A percentile compares a stretch with the other conserved stretches of the same genome.
Conservation (phyloP, 1,140 invertebrate species). For the Drosophila obscura region DNA sequence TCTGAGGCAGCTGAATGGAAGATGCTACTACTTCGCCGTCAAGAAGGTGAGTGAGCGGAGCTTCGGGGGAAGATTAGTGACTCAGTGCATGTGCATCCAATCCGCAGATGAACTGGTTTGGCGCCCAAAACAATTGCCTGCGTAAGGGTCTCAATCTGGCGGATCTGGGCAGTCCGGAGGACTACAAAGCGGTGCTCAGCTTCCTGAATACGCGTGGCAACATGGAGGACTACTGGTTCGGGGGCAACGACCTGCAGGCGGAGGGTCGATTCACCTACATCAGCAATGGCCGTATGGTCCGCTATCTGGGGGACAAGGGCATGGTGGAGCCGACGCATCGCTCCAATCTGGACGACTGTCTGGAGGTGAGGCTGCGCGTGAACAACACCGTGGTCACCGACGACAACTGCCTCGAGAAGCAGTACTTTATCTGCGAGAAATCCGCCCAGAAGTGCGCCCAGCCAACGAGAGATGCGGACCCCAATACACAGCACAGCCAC, state of each 20-base stretch:
- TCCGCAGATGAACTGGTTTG: slow-evolving; percentile 65
- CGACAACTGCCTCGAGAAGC: slow-evolving; percentile 59
- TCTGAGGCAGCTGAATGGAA: slow-evolving; percentile 48
- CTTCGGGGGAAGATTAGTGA: not conserved
- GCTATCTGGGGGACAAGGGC: slow-evolving; percentile 24
- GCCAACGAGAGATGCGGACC: not conserved
- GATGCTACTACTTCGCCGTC: slow-evolving; percentile 56
- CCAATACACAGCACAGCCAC: slow-evolving; percentile 48
- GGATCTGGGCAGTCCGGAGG: slow-evolving; percentile 70
- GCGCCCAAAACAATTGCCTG: slow-evolving; percentile 85
- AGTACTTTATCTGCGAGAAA: slow-evolving; percentile 59
- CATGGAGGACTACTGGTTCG: slow-evolving; percentile 63
- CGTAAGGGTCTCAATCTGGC: slow-evolving; percentile 88
- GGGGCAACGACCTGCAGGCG: slow-evolving; percentile 59
- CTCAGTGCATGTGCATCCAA: not conserved
- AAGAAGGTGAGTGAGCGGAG: slow-evolving; percentile 53
- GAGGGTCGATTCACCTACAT: slow-evolving; percentile 64
- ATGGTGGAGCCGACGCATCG: slow-evolving; percentile 41
- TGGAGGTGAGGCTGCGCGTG: slow-evolving; percentile 50
- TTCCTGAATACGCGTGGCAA: slow-evolving; percentile 25
- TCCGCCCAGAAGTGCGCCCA: slow-evolving; percentile 32
- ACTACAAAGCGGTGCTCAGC: slow-evolving; percentile 31
- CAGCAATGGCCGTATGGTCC: slow-evolving; percentile 38
- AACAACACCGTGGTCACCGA: slow-evolving; percentile 51
- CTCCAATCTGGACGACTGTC: slow-evolving; percentile 63